phyloP scores from a whole-genome alignment of 2,888 invertebrate species.

The Bruchidius siliquastri region DNA sequence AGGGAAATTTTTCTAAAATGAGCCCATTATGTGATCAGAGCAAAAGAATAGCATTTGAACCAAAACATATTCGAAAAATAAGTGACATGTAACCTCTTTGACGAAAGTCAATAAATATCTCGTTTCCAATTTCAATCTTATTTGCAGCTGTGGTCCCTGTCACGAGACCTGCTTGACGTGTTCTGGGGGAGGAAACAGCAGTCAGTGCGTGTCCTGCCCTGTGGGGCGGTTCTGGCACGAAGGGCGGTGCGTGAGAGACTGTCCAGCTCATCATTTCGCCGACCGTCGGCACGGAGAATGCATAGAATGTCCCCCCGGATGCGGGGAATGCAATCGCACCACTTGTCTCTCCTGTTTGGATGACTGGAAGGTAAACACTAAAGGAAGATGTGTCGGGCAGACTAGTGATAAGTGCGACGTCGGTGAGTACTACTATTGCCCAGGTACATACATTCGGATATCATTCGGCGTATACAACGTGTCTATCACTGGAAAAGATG shows the following conservation, averaged over 20 bases:
- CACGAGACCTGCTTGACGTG: constrained; percentile 78
- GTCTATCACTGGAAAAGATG: not conserved
- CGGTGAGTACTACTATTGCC: constrained; percentile 46
- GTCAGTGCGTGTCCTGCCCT: constrained; percentile 78
- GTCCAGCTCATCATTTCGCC: constrained; percentile 70
- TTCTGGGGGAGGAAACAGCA: constrained; percentile 69
- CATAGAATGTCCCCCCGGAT: constrained; percentile 73
- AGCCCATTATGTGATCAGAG: no score
- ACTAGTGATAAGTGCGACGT: constrained; percentile 66
- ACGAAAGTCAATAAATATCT: no score
- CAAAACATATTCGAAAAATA: no score
- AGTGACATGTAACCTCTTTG: no score
- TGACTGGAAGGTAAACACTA: constrained; percentile 72
- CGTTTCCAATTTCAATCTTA: no score
- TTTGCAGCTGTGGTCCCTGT: constrained; percentile 67
- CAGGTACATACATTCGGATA: not conserved
- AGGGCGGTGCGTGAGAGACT: constrained; percentile 67
- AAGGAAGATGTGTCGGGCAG: constrained; percentile 67
- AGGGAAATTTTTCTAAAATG: no score
- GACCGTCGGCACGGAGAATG: constrained; percentile 78
- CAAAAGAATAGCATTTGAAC: no score
- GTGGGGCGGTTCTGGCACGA: constrained; percentile 66
- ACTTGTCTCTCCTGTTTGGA: constrained; percentile 70
- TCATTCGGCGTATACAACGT: not conserved
- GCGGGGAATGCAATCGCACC: constrained; percentile 67